Evolutionary conservation across 2,888 invertebrate species (phyloP), one percentile per base, ranked within the genome.

Genomic region (Reticulitermes lucifugus): DNA sequence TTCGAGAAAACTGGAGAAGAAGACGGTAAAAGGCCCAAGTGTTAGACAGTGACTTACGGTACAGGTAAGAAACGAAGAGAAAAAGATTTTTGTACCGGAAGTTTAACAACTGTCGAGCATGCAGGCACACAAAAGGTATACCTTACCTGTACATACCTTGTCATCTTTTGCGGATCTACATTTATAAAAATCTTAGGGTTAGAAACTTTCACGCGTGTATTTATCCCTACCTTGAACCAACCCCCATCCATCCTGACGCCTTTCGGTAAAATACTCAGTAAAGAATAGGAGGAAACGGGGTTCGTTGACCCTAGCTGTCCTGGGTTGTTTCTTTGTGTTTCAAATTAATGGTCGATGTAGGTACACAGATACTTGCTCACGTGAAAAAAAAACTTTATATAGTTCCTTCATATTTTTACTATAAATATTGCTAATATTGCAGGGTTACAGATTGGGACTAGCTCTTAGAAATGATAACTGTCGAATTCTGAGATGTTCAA

Each of bases 101-200:
- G 14, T 73, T 35, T 21, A 73, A 9, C 35, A 25, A 65, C n/a
- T 65, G 35, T 65, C 25, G n/a, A 65, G n/a, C 25, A 65, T 65
- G 6, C 10, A n/a, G 65, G 2, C 25, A 41, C 73, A 73, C 77
- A 77, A 77, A 77, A 77, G 46, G 43, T 22, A 6, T 21, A 9
- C 77, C 46, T 12, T 77, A 77, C 77, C 77, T 77, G 77, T n/a
- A 22, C 21, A 7, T 46, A 46, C 46, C 46, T 77, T 25, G 46
- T 18, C 5, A 46, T 51, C 43, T 46, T 29, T 73, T 73, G 35
- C 41, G 73, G 73, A 73, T 73, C 29, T 73, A 73, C 14, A 6
- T 73, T 77, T 46, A 21, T 77, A 77, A 77, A 77, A 77, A 46
- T 22, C 46, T 46, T 43, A 77, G 77, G 77, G 77, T 77, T 46